phyloP scores from a whole-genome alignment of 2,797 vertebrate genomes.

The Sebastes iracundus region DNA sequence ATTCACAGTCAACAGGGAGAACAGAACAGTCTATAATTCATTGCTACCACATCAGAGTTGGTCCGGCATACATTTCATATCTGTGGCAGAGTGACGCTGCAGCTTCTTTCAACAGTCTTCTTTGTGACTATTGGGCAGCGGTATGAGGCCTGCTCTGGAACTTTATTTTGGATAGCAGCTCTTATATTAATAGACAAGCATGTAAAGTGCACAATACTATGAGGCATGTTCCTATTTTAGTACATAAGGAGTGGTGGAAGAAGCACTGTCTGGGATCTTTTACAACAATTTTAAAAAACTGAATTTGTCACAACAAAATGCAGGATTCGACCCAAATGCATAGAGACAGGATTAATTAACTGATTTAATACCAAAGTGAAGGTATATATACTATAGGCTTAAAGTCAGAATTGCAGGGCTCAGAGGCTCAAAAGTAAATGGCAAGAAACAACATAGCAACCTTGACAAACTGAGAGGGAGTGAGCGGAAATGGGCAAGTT shows the following conservation, averaged over 20 bases:
- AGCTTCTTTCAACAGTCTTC: background rate
- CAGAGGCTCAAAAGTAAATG: background rate
- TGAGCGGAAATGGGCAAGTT: background rate
- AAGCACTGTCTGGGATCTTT: background rate
- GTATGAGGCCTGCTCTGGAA: background rate
- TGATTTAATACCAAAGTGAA: too few relatives aligned
- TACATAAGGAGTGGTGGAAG: background rate
- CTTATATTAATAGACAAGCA: background rate
- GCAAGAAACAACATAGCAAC: background rate
- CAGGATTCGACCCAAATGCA: too few relatives aligned
- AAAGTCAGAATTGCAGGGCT: background rate
- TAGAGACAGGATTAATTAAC: too few relatives aligned
- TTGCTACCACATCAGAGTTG: constrained; percentile 29
- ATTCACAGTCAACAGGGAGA: constrained; percentile 56
- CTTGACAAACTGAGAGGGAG: background rate
- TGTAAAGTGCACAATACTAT: background rate
- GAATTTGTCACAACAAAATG: too few relatives aligned
- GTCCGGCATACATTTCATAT: background rate
- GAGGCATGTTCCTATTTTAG: background rate
- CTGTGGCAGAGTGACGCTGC: constrained; percentile 7
- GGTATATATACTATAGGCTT: too few relatives aligned
- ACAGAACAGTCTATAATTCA: constrained; percentile 33
- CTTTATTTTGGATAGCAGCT: background rate
- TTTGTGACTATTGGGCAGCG: background rate
- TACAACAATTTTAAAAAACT: fast-evolving